Evolutionary conservation across 1,140 invertebrate species (phyloP), one percentile per base, ranked within the genome.

Genomic region (Drosophila arizonae): DNA sequence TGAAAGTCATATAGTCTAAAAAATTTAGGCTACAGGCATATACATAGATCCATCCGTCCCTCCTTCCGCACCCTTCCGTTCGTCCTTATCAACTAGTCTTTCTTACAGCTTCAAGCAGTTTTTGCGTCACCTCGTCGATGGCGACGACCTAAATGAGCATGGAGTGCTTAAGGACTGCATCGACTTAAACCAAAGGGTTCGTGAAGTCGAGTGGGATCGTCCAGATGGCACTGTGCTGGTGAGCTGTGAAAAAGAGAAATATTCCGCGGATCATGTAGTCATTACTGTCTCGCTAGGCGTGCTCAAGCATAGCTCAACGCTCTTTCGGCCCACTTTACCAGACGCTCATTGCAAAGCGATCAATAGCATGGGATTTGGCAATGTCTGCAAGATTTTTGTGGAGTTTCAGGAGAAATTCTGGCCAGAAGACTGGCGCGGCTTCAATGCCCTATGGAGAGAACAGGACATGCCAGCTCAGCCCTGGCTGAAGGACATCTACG

Each of bases 341-440:
- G 33, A 80, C 4, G 80, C 93, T 11, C 96, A 96, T 92, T 81
- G 94, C 0, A 92, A 92, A 56, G 92, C 94, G 0, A 95, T 96
- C 39, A 92, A 94, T 90, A 93, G 92, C 21, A 81, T 96, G 1
- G 94, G 94, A 9, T 94, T 96, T 66, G 95, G 95, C 21, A 94
- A 94, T 6, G 93, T 96, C 1, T 93, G 96, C 81, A 97, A 97
- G 92, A 94, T 98, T 52, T 96, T 95, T 75, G 77, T 96, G 1
- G 93, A 95, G 82, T 96, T 95, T 79, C 89, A 93, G 0, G 82
- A 93, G 39, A 92, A 91, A 48, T 96, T 95, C 94, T 96, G 95
- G 95, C 92, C 93, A 0, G 81, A 93, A 41, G 73, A 91, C 46
- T 90, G 73, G 46, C 80, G 67, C 43, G 92, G 91, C 48, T 94